A percentile compares a stretch with the other conserved stretches of the same genome.
Conservation (phyloP, 2,888 invertebrate species). For the Poecilobothrus nobilitatus region DNA sequence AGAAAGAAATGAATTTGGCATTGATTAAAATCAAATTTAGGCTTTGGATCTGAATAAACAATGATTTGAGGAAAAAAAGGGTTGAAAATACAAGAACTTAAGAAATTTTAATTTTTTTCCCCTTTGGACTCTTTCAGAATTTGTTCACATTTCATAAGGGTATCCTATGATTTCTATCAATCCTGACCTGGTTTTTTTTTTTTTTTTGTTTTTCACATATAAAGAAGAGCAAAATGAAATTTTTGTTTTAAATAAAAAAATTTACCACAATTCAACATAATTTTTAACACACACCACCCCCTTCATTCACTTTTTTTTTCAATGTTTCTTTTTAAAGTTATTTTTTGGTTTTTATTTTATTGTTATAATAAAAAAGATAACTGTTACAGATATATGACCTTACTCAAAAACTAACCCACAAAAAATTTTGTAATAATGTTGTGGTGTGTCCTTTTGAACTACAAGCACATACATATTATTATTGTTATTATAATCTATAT, state of each 20-base stretch:
- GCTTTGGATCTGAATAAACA: no score
- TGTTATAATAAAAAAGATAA: constrained; percentile 1
- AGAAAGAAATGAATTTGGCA: no score
- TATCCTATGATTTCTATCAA: background rate
- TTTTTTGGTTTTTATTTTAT: background rate
- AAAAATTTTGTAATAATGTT: no score
- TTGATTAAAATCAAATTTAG: no score
- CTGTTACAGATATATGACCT: background rate
- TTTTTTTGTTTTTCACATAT: no score
- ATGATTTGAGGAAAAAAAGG: no score
- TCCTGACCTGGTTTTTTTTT: background rate
- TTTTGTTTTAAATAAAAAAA: background rate
- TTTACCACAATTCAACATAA: background rate
- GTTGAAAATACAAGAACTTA: no score
- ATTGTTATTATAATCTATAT: no score
- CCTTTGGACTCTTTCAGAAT: no score
- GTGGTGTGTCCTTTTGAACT: no score
- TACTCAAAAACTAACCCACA: background rate
- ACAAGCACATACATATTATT: no score
- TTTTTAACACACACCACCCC: background rate
- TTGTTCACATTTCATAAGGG: background rate
- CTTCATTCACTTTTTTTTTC: background rate
- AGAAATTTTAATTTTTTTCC: no score
- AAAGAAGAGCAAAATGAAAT: background rate
- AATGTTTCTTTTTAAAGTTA: background rate